phyloP scores from a whole-genome alignment of 2,888 invertebrate species.

The Leucophenga maculata region DNA sequence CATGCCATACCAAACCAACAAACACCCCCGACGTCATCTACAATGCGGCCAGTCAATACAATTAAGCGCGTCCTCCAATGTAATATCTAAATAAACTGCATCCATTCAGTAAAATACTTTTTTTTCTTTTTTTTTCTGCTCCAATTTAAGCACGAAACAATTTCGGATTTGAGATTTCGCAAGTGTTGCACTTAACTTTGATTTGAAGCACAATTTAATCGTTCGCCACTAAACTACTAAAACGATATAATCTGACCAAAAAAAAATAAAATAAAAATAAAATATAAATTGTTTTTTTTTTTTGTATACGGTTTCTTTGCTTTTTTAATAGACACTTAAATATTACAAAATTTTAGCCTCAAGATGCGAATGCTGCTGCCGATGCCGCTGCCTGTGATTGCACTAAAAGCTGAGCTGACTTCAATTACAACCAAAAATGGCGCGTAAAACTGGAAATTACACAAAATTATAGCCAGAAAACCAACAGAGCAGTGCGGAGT shows the following conservation, averaged over 20 bases:
- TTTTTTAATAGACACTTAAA: conserved; percentile 49
- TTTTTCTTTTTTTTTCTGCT: too few relatives aligned
- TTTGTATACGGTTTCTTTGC: background rate
- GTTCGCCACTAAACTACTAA: conserved; percentile 42
- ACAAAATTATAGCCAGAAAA: conserved; percentile 12
- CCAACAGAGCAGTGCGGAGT: conserved; percentile 52
- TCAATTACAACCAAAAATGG: conserved; percentile 9
- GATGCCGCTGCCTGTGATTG: too few relatives aligned
- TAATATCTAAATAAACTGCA: too few relatives aligned
- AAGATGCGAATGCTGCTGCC: background rate
- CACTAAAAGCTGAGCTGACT: too few relatives aligned
- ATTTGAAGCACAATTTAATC: conserved; percentile 52
- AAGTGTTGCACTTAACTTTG: conserved; percentile 62
- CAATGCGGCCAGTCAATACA: background rate
- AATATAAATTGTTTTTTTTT: background rate
- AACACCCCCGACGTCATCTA: background rate
- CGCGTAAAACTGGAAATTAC: conserved; percentile 18
- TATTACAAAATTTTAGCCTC: conserved; percentile 53
- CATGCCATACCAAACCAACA: background rate
- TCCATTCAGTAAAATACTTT: too few relatives aligned
- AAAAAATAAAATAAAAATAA: background rate
- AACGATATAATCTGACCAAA: conserved; percentile 13
- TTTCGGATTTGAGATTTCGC: conserved; percentile 13
- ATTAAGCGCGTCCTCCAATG: background rate
- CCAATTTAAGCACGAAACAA: background rate